A percentile compares a stretch with the other conserved stretches of the same genome.
Evolutionary conservation across 2,797 vertebrate genomes (phyloP).

Genomic region (Pelobates cultripes): DNA sequence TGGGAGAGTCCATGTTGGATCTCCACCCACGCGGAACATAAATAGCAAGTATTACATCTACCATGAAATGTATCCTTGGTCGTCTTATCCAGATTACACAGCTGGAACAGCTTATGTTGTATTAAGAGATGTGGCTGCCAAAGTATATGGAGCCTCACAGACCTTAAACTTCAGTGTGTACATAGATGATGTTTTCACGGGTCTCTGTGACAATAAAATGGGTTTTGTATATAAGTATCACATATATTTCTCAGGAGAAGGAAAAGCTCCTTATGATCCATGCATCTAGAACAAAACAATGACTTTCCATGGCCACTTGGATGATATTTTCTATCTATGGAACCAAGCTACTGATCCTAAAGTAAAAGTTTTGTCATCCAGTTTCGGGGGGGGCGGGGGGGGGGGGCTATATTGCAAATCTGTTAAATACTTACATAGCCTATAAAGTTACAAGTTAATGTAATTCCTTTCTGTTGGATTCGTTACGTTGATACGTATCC

Average conservation of each 20-base stretch:
- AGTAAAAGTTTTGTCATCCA: conserved; percentile 69
- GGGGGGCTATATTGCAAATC: conserved; percentile 86
- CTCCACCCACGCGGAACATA: conserved; percentile 83
- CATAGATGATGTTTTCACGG: conserved; percentile 97
- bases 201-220: conserved; percentile 88
- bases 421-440: conserved; percentile 65
- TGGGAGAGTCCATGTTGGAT: conserved; percentile 86
- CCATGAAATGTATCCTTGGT: conserved; percentile 87
- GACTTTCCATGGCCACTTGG: conserved; percentile 87
- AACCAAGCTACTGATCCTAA: conserved; percentile 75
- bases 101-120: conserved; percentile 89
- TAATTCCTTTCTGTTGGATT: conserved; percentile 82
- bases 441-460: conserved; percentile 16
- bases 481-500: conserved; percentile 78
- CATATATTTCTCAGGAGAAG: conserved; percentile 89
- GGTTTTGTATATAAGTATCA: conserved; percentile 85
- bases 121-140: conserved; percentile 83
- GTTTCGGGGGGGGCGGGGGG: conserved; percentile 74
- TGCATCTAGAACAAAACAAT: conserved; percentile 94
- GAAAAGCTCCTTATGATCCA: conserved; percentile 84
- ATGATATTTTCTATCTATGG: conserved; percentile 84
- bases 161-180: conserved; percentile 86
- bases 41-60: conserved; percentile 89
- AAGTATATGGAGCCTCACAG: conserved; percentile 83
- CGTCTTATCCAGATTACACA: conserved; percentile 91